Evolutionary conservation across 2,797 vertebrate genomes (phyloP), one percentile per base, ranked within the genome.

Genomic region (Lateolabrax maculatus): DNA sequence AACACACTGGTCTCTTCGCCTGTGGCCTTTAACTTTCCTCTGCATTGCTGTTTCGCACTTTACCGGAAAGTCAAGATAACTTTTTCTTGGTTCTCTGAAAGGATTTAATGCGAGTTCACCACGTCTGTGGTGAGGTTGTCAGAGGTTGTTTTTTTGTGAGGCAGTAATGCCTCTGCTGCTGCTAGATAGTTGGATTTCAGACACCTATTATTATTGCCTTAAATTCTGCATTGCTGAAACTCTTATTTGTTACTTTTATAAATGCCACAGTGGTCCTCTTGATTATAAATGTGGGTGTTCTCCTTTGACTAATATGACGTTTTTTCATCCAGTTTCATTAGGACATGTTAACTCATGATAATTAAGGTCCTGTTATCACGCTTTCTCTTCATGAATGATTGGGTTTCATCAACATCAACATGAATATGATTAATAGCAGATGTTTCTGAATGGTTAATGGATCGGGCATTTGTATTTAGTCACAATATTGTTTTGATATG

Each of bases 321-420:
- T 77, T 77, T n/a, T 62, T 74, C 72, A 78, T 83, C 55, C 46
- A 23, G 25, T 81, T 71, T 77, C 75, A 86, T 87, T 80, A 87
- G 70, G 62, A 80, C 77, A 85, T 85, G 85, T 79, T 84, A 85
- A 84, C 83, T 80, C 46, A n/a, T 70, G 58, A 70, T 84, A 85
- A 90, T 89, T 85, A 85, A 79, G 84, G 73, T 81, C 62, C 55
- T 77, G 75, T 74, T 84, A 76, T 57, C 34, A 25, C 77, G 56
- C 71, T 72, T 41, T 51, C 46, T 53, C 71, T 83, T 84, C 86
- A 87, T 87, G 53, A 84, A 75, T 55, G 64, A 87, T 81, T 84
- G 63, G 76, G 68, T 86, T 79, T 84, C 82, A 88, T 90, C 83
- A 89, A 58, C 75, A 84, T 79, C 71, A 80, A 78, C 74, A 73